Evolutionary conservation across 2,797 vertebrate species (phyloP).

Genomic region (Pseudomugil gertrudae): DNA sequence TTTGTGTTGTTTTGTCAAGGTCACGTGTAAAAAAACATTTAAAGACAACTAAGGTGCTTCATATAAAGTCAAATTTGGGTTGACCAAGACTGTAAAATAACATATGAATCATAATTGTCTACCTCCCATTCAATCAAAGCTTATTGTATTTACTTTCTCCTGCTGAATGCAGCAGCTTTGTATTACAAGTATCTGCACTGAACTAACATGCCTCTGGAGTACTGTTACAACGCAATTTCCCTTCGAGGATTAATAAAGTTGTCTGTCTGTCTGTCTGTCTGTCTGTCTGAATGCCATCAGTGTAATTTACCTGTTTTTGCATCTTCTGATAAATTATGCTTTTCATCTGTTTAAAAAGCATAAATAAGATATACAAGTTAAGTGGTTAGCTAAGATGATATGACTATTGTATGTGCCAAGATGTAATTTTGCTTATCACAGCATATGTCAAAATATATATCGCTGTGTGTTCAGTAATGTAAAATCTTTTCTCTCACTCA

Average conservation of each 20-base stretch:
- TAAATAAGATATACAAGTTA: neutral
- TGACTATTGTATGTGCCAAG: neutral
- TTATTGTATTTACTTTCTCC: neutral
- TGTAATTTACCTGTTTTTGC: neutral
- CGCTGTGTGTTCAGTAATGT: constrained; percentile 14
- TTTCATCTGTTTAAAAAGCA: constrained; percentile 13
- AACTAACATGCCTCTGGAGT: too few relatives aligned
- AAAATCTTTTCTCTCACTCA: constrained; percentile 11
- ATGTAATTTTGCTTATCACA: neutral
- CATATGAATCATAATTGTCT: neutral
- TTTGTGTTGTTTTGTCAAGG: too few relatives aligned
- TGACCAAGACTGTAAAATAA: neutral
- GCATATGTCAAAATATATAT: constrained; percentile 1
- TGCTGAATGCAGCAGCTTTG: neutral
- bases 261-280: too few relatives aligned
- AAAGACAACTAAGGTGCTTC: neutral
- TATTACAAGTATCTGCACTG: neutral
- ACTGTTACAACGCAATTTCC: too few relatives aligned
- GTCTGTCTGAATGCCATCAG: too few relatives aligned
- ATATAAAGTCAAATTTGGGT: neutral
- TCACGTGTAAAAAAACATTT: neutral
- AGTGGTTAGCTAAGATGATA: neutral
- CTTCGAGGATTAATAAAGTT: too few relatives aligned
- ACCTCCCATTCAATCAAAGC: neutral
- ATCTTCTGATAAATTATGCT: neutral